These are phyloP conservation scores for Microtus pennsylvanicus DNA, from an alignment of 2,113 vertebrate species.

Conservation along the genomic window DNA sequence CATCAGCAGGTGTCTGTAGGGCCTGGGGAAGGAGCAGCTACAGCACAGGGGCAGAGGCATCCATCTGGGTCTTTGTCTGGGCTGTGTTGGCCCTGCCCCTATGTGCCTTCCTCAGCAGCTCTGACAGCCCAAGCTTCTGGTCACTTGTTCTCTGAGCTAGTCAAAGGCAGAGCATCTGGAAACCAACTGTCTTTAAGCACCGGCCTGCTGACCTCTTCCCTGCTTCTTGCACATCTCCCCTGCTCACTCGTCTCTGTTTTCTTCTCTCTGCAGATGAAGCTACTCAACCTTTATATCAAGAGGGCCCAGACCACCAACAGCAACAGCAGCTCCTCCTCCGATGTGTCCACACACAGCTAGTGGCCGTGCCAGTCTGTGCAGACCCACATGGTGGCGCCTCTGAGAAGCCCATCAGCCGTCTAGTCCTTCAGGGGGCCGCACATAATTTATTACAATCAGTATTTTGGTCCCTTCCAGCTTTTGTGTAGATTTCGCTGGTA, in stretches of 20 bases:
- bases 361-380: conserved; percentile 82
- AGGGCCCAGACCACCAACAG: conserved; percentile 97
- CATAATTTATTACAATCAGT: conserved; percentile 90
- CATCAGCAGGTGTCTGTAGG: fast-evolving
- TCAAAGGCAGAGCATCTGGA: neutral
- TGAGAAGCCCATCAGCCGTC: conserved; percentile 83
- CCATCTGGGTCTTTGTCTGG: neutral
- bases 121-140: fast-evolving
- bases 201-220: neutral
- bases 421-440: conserved; percentile 83
- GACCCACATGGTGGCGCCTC: conserved; percentile 85
- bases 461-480: conserved; percentile 90
- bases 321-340: conserved; percentile 98
- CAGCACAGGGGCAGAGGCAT: neutral
- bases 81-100: neutral
- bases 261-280: conserved; percentile 93
- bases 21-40: neutral
- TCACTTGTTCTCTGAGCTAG: neutral
- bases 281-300: conserved; percentile 98
- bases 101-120: fast-evolving
- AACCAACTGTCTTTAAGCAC: neutral
- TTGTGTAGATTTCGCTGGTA: conserved; percentile 88
- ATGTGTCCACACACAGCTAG: conserved; percentile 98
- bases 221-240: neutral
- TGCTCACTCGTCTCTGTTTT: conserved; percentile 27